Evolutionary conservation across 1,140 invertebrate species (phyloP).

Genomic region (Drosophila persimilis): DNA sequence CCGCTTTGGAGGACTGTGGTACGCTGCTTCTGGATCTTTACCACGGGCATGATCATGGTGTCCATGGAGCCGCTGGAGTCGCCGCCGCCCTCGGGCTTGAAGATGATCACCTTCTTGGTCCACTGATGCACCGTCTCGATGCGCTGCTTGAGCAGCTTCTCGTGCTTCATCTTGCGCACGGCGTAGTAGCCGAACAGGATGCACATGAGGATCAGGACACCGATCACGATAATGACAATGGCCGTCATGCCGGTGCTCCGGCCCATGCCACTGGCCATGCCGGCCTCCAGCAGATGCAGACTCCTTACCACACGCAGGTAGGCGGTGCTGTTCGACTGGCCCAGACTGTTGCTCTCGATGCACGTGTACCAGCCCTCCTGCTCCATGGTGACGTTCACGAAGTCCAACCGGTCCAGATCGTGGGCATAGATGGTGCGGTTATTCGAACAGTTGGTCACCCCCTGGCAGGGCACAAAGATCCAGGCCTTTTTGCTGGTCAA

Average conservation of each 20-base stretch:
- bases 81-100: constrained; percentile 87
- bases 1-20: constrained; percentile 85
- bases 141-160: constrained; percentile 88
- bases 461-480: constrained; percentile 60
- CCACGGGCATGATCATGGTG: constrained; percentile 90
- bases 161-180: constrained; percentile 85
- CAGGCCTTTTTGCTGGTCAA: constrained; percentile 70
- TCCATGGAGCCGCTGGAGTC: constrained; percentile 84
- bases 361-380: constrained; percentile 98
- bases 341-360: constrained; percentile 92
- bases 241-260: constrained; percentile 26
- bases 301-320: constrained; percentile 92
- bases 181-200: constrained; percentile 83
- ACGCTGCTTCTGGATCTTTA: constrained; percentile 94
- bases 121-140: constrained; percentile 92
- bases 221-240: constrained; percentile 25
- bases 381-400: constrained; percentile 92
- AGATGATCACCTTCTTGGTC: constrained; percentile 95
- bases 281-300: constrained; percentile 32
- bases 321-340: constrained; percentile 90
- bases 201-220: constrained; percentile 53
- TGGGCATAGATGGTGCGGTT: constrained; percentile 41
- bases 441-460: constrained; percentile 40
- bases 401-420: constrained; percentile 86
- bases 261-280: constrained; percentile 35